These are phyloP conservation scores for Polietes domitor DNA, from an alignment of 2,888 invertebrate species.

Conservation along the genomic window DNA sequence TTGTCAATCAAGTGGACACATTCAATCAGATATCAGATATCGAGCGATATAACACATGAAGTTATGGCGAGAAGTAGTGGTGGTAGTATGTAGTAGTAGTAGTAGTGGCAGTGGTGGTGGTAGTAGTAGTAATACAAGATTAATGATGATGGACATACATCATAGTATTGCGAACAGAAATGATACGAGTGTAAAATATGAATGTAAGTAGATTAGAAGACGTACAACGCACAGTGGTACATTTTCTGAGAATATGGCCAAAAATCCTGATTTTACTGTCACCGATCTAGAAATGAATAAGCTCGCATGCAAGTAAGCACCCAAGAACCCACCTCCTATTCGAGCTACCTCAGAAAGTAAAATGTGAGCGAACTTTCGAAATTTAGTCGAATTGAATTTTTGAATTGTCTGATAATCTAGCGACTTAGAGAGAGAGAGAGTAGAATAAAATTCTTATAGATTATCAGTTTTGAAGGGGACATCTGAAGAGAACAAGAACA, in stretches of 20 bases:
- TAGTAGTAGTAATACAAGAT: constrained; percentile 43
- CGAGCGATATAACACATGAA: constrained; percentile 44
- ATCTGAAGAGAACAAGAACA: no score
- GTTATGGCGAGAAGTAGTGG: constrained; percentile 41
- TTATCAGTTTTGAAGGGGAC: no score
- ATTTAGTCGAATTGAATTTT: no score
- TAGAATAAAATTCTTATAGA: no score
- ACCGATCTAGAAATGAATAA: no score
- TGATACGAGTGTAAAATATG: constrained; percentile 37
- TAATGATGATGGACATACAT: constrained; percentile 50
- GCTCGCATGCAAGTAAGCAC: no score
- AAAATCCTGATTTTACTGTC: no score
- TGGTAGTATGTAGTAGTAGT: constrained; percentile 32
- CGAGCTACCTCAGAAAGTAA: no score
- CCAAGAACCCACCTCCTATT: no score
- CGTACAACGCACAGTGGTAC: background rate
- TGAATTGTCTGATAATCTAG: no score
- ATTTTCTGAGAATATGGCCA: background rate
- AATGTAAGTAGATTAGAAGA: background rate
- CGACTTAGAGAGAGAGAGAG: no score
- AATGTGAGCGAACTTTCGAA: no score
- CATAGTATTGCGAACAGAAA: constrained; percentile 32
- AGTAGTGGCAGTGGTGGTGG: constrained; percentile 38
- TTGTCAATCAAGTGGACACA: constrained; percentile 10
- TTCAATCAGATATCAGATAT: constrained; percentile 31